A percentile compares a stretch with the other conserved stretches of the same genome.
These are phyloP conservation scores for Myotis findleyi DNA, from an alignment of 2,797 vertebrate genomes.

Conservation along the genomic window DNA sequence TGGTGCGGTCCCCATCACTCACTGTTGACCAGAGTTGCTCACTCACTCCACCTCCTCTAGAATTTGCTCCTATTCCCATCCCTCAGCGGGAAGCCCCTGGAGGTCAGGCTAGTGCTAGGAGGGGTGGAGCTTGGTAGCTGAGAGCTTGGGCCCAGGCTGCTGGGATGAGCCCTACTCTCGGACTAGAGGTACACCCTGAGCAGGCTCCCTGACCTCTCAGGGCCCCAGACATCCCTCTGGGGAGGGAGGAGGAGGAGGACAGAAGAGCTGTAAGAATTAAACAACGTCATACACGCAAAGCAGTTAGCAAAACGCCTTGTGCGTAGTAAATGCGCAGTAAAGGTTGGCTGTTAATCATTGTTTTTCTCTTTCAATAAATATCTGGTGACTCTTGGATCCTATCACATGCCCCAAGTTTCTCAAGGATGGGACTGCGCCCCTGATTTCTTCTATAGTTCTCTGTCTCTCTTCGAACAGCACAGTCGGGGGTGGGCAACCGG, in stretches of 20 bases:
- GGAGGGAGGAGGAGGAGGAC: neutral
- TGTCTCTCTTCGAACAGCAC: neutral
- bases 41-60: neutral
- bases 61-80: neutral
- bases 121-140: neutral
- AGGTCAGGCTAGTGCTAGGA: neutral
- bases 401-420: neutral
- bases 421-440: neutral
- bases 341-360: neutral
- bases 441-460: neutral
- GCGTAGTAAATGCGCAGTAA: neutral
- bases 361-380: neutral
- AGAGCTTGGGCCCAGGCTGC: rapidly evolving
- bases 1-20: neutral
- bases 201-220: neutral
- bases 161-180: neutral
- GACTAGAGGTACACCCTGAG: rapidly evolving
- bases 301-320: neutral
- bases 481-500: too few species aligned
- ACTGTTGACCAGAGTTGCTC: neutral
- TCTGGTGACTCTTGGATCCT: neutral
- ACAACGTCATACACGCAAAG: neutral
- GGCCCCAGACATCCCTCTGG: neutral
- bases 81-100: neutral
- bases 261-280: neutral